phyloP scores from a whole-genome alignment of 2,113 vertebrate species.

The Rousettus leschenaultii region DNA sequence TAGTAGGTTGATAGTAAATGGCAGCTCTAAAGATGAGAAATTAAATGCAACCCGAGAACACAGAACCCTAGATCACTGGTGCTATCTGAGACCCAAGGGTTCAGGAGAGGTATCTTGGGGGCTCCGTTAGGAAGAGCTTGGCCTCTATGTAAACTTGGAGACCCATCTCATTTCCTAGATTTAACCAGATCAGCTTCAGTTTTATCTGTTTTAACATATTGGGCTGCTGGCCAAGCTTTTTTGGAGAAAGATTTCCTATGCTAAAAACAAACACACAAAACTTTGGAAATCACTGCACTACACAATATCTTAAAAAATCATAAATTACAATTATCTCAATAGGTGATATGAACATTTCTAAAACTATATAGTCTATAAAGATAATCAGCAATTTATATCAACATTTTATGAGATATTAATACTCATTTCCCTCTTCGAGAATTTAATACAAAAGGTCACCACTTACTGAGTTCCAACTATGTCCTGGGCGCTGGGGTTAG shows the following conservation, averaged over 20 bases:
- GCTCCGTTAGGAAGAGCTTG: not conserved
- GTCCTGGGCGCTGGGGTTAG: not conserved
- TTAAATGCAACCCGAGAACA: not conserved
- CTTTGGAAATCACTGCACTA: not conserved
- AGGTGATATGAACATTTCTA: not conserved
- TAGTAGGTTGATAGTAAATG: not conserved
- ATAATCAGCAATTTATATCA: not conserved
- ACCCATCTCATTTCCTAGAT: not conserved
- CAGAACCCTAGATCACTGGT: fast-evolving
- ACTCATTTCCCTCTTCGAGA: not conserved
- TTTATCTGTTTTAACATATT: not conserved
- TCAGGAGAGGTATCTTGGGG: not conserved
- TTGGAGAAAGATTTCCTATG: not conserved
- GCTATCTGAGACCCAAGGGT: fast-evolving
- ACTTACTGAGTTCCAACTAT: not conserved
- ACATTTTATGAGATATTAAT: not conserved
- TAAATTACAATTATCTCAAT: not conserved
- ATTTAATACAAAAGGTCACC: not conserved
- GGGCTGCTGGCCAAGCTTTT: not conserved
- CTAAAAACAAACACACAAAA: not conserved
- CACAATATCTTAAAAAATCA: not conserved
- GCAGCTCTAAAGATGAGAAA: not conserved
- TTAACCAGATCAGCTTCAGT: not conserved
- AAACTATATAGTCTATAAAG: not conserved
- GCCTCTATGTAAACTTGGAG: not conserved